These are phyloP conservation scores for Sitophilus oryzae DNA, from an alignment of 1,140 invertebrate genomes.

Conservation along the genomic window DNA sequence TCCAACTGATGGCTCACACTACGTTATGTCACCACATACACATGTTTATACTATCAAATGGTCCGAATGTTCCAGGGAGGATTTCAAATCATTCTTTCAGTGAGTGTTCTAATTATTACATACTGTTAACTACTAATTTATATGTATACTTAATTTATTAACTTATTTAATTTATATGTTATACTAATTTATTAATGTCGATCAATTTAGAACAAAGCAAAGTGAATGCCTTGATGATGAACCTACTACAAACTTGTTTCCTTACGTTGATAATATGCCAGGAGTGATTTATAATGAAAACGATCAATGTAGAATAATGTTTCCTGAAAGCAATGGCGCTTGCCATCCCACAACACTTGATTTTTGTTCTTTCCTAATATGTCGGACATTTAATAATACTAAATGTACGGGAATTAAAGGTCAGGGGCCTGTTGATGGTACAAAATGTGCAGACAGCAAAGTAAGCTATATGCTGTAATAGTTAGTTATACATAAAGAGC, in stretches of 20 bases:
- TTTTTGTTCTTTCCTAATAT: background rate
- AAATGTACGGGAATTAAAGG: constrained; percentile 38
- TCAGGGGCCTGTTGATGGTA: constrained; percentile 59
- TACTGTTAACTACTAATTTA: constrained; percentile 42
- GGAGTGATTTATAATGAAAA: constrained; percentile 42
- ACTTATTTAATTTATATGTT: no score
- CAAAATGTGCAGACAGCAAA: constrained; percentile 56
- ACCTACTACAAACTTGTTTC: background rate
- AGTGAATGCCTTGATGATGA: constrained; percentile 26
- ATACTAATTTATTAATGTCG: no score
- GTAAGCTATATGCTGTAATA: constrained; percentile 32
- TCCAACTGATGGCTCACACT: constrained; percentile 42
- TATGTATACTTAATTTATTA: no score
- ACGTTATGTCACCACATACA: constrained; percentile 61
- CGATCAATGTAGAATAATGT: constrained; percentile 19
- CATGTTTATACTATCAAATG: constrained; percentile 53
- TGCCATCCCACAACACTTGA: background rate
- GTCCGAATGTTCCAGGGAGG: constrained; percentile 58
- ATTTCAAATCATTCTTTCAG: constrained; percentile 60
- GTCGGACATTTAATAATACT: background rate
- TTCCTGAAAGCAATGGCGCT: background rate
- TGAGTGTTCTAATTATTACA: constrained; percentile 42
- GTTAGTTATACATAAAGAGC: background rate
- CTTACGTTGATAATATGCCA: background rate
- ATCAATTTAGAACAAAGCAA: constrained; percentile 48